Evolutionary conservation across 2,797 vertebrate genomes (phyloP).

Genomic region (Hylomyscus alleni): DNA sequence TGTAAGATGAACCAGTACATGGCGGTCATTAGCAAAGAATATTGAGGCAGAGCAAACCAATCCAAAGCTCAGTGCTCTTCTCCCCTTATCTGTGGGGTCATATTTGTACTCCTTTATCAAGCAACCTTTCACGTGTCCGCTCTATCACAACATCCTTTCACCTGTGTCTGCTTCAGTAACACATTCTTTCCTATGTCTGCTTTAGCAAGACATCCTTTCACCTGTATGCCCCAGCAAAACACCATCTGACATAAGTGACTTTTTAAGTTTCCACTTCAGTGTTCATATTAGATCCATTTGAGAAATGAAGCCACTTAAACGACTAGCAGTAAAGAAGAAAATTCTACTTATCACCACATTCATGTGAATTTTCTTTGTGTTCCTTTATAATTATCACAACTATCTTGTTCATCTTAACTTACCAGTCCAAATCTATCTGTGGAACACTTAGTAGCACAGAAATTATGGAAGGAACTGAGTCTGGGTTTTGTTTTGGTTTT

Average conservation of each 20-base stretch:
- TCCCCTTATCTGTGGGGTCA: neutral
- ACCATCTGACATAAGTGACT: neutral
- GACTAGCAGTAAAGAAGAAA: neutral
- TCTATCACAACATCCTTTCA: neutral
- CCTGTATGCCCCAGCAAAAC: neutral
- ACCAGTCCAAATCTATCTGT: neutral
- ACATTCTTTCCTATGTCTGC: neutral
- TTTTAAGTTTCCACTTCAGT: neutral
- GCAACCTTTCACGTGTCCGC: neutral
- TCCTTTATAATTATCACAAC: constrained; percentile 27
- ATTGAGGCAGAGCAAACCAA: neutral
- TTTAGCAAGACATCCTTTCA: neutral
- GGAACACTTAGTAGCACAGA: neutral
- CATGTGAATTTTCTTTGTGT: neutral
- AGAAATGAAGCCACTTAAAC: neutral
- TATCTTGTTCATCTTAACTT: constrained; percentile 9
- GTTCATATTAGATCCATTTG: neutral
- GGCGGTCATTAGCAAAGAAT: neutral
- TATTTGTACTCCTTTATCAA: neutral
- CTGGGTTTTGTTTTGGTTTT: neutral
- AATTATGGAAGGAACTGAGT: neutral
- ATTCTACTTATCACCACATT: neutral
- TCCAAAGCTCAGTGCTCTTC: neutral
- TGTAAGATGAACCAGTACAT: neutral
- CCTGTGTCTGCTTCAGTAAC: neutral